Base-by-base conservation (phyloP, 2,888 invertebrate genomes). In the Alitta virens region DNA sequence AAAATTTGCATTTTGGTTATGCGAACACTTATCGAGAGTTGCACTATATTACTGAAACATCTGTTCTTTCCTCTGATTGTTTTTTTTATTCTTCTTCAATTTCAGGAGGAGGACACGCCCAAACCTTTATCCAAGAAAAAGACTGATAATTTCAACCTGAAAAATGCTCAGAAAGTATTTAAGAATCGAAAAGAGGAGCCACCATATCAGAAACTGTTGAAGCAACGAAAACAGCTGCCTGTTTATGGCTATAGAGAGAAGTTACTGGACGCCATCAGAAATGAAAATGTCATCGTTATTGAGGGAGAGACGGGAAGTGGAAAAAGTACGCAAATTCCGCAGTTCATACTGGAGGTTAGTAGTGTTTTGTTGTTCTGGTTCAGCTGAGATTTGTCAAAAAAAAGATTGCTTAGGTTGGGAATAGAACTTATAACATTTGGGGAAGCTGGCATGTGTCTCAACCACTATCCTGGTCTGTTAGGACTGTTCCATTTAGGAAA, bases 221-320 rank as follows among this genome's bases (percentile, higher is more conserved):
- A 63, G 24, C 67, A 68, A 3, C 64, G 80, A 56, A 64, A 71
- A 54, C 56, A 70, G 24, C 67, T 80, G 23, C 79, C 80, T 3
- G 78, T 79, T 9, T 79, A 65, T 62, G 68, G 72, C 40, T 68
- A 75, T 61, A 70, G 66, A 55, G 68, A 68, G 1, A 52, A 60
- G 16, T 72, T 79, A 24, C 23, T 76, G 21, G 70, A 72, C 7
- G 62, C 60, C 7, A 64, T 80, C 2, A 55, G 61, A 12, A 62
- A 63, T 12, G 63, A 75, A 40, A 71, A 66, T 62, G 77, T 79
- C 3, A 68, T 78, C 16, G 72, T 80, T 43, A 68, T 80, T 27
- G 78, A 77, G n/a, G 79, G 79, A 27, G 80, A 80, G 60, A 80
- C 80, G 9, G 80, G 79, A 21, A 78, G 79, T 67, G 80, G 80